Base-by-base conservation (phyloP, 2,113 vertebrate genomes). In the Rhabdornis inornatus region DNA sequence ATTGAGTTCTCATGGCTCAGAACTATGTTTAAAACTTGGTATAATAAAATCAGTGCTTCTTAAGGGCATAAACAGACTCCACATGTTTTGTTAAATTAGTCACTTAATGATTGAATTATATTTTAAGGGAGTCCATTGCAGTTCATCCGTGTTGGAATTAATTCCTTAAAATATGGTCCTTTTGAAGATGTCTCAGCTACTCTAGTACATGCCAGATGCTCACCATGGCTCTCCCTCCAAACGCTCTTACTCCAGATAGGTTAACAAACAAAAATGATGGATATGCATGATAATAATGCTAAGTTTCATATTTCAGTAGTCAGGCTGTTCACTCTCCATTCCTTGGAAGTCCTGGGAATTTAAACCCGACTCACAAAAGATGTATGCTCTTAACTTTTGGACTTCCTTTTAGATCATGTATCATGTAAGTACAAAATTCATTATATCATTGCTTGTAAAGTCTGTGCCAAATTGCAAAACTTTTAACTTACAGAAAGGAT, bases 391-490 rank as follows among this genome's bases (percentile, higher is more conserved):
- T 96, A 95, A 96, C 64, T 96, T 96, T 83, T 95, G 94, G 91
- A 95, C 88, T 97, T 95, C 93, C 92, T 94, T 96, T 96, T 72
- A 97, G 91, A 96, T 97, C 95, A 94, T 91, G 86, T 97, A 96
- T 97, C 94, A 95, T 95, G 64, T 84, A 96, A 97, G 78, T 89
- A 95, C 75, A 94, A 94, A 94, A 95, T 94, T 96, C 69, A 87
- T 96, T 95, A 71, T 96, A 93, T 87, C 92, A 85, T 72, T 94
- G 60, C 78, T 80, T 78, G 85, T 72, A 96, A 91, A 95, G 44
- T 55, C 88, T 79, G 88, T 96, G 96, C 96, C 96, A 97, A 97
- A 95, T 92, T 83, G 81, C 78, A 95, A 87, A 79, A 95, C 86
- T 77, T 96, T 96, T 96, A 92, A 94, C 89, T 97, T 65, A 15